Percentiles rank a stretch among this genome's conserved stretches.
Evolutionary conservation across 1,140 invertebrate genomes (phyloP).

Genomic region (Drosophila saltans): DNA sequence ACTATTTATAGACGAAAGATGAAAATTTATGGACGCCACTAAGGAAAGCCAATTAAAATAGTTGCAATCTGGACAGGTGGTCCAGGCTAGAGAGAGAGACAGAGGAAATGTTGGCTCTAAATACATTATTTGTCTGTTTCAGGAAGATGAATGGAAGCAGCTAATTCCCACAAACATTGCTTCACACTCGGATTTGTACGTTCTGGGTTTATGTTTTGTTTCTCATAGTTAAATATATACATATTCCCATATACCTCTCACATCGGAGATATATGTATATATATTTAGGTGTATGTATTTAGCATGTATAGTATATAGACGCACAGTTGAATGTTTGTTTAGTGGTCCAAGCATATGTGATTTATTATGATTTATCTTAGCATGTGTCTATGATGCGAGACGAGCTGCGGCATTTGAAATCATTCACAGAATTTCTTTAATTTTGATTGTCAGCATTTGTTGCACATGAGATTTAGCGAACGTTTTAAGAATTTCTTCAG

Average conservation of each 20-base stretch:
- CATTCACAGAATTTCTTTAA: slow-evolving; percentile 46
- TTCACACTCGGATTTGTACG: slow-evolving; percentile 33
- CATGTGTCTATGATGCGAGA: slow-evolving; percentile 42
- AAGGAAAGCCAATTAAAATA: slow-evolving; percentile 38
- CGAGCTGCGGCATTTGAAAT: slow-evolving; percentile 37
- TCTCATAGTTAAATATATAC: not conserved
- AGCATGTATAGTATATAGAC: slow-evolving; percentile 26
- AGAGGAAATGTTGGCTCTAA: slow-evolving; percentile 12
- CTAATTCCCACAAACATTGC: slow-evolving; percentile 59
- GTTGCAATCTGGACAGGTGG: slow-evolving; percentile 53
- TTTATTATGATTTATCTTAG: slow-evolving; percentile 70
- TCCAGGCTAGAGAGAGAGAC: slow-evolving; percentile 28
- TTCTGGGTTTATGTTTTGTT: slow-evolving; percentile 48
- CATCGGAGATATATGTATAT: not conserved
- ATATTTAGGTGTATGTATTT: slow-evolving; percentile 6
- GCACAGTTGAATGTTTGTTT: slow-evolving; percentile 38
- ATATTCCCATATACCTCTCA: not conserved
- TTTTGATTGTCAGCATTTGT: slow-evolving; percentile 22
- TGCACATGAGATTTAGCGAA: slow-evolving; percentile 44
- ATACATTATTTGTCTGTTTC: slow-evolving; percentile 17
- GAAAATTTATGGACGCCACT: slow-evolving; percentile 25
- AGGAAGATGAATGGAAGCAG: slow-evolving; percentile 58
- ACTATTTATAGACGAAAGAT: slow-evolving; percentile 54
- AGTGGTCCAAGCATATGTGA: slow-evolving; percentile 55
- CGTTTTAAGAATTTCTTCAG: not conserved